Evolutionary conservation across 2,113 vertebrate species (phyloP).

Genomic region (Xenopus borealis): DNA sequence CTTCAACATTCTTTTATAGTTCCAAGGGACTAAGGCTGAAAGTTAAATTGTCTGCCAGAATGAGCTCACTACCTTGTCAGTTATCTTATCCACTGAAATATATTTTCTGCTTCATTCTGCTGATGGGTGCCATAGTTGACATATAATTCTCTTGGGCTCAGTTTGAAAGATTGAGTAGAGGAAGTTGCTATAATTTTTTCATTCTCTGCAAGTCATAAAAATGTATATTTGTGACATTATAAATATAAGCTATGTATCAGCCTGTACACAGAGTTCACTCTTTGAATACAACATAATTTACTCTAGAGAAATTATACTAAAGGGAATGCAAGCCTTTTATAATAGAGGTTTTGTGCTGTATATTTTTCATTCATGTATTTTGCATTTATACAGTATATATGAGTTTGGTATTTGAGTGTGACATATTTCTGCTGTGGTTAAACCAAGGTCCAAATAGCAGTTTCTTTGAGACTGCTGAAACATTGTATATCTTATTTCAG

Average conservation of each 20-base stretch:
- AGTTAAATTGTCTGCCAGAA: conserved; percentile 43
- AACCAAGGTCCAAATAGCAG: too few relatives aligned
- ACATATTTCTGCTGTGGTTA: too few relatives aligned
- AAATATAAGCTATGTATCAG: neutral
- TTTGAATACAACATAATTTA: neutral
- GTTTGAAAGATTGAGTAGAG: conserved; percentile 32
- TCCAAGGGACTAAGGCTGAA: conserved; percentile 38
- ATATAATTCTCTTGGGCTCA: conserved; percentile 32
- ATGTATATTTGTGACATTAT: conserved; percentile 17
- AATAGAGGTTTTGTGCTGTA: too few relatives aligned
- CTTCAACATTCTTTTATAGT: conserved; percentile 32
- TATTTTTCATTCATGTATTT: too few relatives aligned
- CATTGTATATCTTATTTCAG: too few relatives aligned
- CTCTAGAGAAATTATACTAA: too few relatives aligned
- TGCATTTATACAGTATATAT: too few relatives aligned
- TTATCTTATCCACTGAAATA: conserved; percentile 39
- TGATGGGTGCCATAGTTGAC: conserved; percentile 40
- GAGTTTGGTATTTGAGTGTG: too few relatives aligned
- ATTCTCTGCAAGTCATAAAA: conserved; percentile 11
- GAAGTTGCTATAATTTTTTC: conserved; percentile 11
- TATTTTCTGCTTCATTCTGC: conserved; percentile 37
- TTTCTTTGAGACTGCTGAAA: too few relatives aligned
- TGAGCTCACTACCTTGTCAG: conserved; percentile 44
- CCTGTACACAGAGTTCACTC: neutral
- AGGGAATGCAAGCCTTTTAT: too few relatives aligned